Evolutionary conservation across 2,113 vertebrate species (phyloP).

Genomic region (Circaetus cinerascens): DNA sequence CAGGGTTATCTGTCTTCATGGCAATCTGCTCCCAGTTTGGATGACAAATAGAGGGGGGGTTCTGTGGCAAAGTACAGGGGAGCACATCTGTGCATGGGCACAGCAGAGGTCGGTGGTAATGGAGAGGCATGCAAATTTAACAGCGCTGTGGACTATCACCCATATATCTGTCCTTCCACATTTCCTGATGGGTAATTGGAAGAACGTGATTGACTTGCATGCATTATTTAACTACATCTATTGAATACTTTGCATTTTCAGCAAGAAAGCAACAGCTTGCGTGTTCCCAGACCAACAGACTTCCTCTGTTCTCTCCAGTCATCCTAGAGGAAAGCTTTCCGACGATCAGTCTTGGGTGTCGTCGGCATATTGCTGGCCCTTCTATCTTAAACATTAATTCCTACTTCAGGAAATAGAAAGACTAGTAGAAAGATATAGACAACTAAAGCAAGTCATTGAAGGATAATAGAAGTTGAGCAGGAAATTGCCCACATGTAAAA

Average conservation of each 20-base stretch:
- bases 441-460: neutral
- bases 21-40: no score
- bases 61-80: no score
- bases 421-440: neutral
- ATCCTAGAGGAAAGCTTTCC: neutral
- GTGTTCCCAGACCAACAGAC: rapidly evolving
- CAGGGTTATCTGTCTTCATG: rapidly evolving
- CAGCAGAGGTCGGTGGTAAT: rapidly evolving
- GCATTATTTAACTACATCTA: neutral
- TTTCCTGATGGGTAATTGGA: neutral
- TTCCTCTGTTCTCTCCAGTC: neutral
- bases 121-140: rapidly evolving
- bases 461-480: neutral
- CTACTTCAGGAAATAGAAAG: neutral
- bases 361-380: rapidly evolving
- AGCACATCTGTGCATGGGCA: neutral
- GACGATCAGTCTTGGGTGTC: rapidly evolving
- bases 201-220: rapidly evolving
- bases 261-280: neutral
- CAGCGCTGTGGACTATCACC: no score
- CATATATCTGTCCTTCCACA: rapidly evolving
- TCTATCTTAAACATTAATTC: neutral
- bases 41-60: rapidly evolving
- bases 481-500: neutral
- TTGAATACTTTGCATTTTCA: neutral